These are phyloP conservation scores for Pseudococcus jackbeardsleyi DNA, from an alignment of 2,888 invertebrate genomes.

Conservation along the genomic window DNA sequence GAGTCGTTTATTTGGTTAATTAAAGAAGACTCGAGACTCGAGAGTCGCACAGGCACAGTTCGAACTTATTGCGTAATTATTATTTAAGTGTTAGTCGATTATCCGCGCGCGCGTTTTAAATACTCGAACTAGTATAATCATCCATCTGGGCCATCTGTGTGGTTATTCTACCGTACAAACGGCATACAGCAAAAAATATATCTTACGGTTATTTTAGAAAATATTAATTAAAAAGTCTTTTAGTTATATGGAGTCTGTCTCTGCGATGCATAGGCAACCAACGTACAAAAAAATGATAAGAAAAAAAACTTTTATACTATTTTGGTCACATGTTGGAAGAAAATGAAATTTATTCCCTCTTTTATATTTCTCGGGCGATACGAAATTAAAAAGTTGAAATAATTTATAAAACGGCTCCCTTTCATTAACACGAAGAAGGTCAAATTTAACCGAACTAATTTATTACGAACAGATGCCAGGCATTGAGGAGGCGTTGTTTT, in stretches of 20 bases:
- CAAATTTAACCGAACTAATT: slow-evolving; percentile 37
- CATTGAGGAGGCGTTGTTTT: slow-evolving; percentile 4
- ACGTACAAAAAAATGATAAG: not conserved
- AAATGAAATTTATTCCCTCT: slow-evolving; percentile 35
- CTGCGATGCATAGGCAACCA: not conserved
- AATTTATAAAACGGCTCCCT: slow-evolving; percentile 52
- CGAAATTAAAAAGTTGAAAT: slow-evolving; percentile 52
- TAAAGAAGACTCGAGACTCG: not conserved
- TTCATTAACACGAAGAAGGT: slow-evolving; percentile 54
- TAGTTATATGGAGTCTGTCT: not conserved
- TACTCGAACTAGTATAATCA: not conserved
- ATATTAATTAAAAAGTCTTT: slow-evolving; percentile 19
- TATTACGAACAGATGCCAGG: slow-evolving; percentile 48
- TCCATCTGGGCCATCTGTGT: not conserved
- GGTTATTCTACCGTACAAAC: not conserved
- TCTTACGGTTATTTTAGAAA: slow-evolving; percentile 21
- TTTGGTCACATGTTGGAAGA: slow-evolving; percentile 22
- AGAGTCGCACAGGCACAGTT: not conserved
- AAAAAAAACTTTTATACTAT: not conserved
- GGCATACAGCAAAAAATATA: not conserved
- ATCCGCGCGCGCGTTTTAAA: slow-evolving; percentile 1
- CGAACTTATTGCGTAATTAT: slow-evolving; percentile 1
- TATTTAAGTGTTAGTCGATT: not conserved
- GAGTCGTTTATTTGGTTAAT: slow-evolving; percentile 1
- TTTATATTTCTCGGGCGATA: not conserved